These are phyloP conservation scores for Ceramica pisi DNA, from an alignment of 2,888 invertebrate species.

Conservation along the genomic window DNA sequence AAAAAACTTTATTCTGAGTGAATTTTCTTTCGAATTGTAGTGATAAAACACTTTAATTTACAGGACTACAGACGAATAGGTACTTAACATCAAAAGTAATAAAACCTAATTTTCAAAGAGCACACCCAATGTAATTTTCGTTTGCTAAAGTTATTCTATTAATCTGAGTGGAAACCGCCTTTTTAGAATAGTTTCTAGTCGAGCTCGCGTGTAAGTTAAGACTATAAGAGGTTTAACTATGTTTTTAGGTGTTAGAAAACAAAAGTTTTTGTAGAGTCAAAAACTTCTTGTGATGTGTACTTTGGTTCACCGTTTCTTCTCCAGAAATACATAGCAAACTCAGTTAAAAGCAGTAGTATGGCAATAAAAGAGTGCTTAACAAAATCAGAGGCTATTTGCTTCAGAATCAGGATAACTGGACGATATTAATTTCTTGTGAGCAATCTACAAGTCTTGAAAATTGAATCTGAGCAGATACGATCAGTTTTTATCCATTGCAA, in stretches of 20 bases:
- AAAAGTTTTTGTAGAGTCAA: neutral
- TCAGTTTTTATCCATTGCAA: conserved; percentile 77
- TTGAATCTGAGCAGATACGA: conserved; percentile 76
- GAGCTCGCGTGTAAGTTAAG: neutral
- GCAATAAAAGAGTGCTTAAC: conserved; percentile 33
- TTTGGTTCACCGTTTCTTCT: neutral
- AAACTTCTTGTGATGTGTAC: neutral
- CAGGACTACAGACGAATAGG: neutral
- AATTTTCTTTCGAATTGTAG: neutral
- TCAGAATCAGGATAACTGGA: conserved; percentile 65
- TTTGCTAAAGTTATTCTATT: conserved; percentile 9
- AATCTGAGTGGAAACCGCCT: neutral
- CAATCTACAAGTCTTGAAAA: conserved; percentile 73
- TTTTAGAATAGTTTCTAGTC: neutral
- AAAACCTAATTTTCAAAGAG: neutral
- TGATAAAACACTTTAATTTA: neutral
- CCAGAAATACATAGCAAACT: neutral
- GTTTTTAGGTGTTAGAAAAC: neutral
- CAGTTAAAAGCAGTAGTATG: conserved; percentile 2
- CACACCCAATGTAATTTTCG: neutral
- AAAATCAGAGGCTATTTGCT: conserved; percentile 53
- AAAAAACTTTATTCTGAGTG: neutral
- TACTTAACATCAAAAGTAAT: neutral
- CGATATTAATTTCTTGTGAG: conserved; percentile 74
- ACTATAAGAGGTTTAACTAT: neutral